Percentiles rank a stretch among this genome's conserved stretches.
phyloP scores from a whole-genome alignment of 2,888 invertebrate genomes.

The Himalopsyche anomala region DNA sequence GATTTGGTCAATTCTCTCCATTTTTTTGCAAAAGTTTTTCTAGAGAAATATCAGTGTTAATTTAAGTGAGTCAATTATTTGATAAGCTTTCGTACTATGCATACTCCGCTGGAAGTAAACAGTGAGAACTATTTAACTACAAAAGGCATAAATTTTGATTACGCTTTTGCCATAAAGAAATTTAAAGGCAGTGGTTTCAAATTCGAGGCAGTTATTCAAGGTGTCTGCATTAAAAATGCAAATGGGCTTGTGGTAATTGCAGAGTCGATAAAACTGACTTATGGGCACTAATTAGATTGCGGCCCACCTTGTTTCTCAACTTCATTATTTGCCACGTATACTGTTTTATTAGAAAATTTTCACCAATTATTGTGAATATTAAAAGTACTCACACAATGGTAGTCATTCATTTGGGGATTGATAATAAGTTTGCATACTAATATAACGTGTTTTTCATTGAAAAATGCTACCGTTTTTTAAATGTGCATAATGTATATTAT shows the following conservation, averaged over 20 bases:
- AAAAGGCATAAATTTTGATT: constrained; percentile 32
- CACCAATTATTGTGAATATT: constrained; percentile 3
- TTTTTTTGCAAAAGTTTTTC: too few relatives aligned
- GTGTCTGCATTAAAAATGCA: constrained; percentile 43
- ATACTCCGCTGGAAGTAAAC: neutral
- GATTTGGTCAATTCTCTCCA: too few relatives aligned
- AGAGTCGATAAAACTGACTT: constrained; percentile 58
- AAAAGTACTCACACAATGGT: neutral
- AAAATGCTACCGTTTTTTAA: too few relatives aligned
- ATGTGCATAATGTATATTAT: too few relatives aligned
- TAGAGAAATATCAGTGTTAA: too few relatives aligned
- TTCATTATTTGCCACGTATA: constrained; percentile 26
- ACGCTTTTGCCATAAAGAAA: constrained; percentile 21
- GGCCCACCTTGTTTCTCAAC: constrained; percentile 52
- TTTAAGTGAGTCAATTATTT: too few relatives aligned
- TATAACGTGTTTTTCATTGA: too few relatives aligned
- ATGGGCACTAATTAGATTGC: constrained; percentile 57
- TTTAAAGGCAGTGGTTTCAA: constrained; percentile 24
- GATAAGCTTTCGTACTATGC: too few relatives aligned
- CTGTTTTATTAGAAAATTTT: constrained; percentile 16
- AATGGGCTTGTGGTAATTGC: constrained; percentile 41
- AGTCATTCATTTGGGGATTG: neutral
- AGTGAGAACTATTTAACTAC: neutral
- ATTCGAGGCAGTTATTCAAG: constrained; percentile 23
- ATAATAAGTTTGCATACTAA: too few relatives aligned